Evolutionary conservation across 2,113 vertebrate species (phyloP).

Genomic region (Cynopterus brachyotis): DNA sequence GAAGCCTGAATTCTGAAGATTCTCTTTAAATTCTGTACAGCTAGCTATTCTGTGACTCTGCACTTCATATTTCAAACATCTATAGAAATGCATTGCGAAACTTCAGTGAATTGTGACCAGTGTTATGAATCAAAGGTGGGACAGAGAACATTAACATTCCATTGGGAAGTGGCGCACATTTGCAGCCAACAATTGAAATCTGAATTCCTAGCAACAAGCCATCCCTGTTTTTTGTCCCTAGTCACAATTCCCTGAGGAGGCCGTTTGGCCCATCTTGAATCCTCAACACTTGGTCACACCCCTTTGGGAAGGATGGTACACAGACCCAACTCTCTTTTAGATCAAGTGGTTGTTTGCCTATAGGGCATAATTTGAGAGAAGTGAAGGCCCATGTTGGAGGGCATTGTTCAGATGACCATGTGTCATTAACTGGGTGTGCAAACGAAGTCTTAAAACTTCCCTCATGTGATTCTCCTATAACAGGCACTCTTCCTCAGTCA

Average conservation of each 20-base stretch:
- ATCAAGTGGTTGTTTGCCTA: neutral
- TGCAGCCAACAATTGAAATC: slow-evolving; percentile 19
- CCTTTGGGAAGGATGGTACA: neutral
- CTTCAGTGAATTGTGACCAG: neutral
- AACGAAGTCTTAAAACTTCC: neutral
- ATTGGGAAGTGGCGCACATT: neutral
- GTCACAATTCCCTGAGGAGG: neutral
- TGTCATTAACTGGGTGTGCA: neutral
- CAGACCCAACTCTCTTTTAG: neutral
- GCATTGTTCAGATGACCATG: neutral
- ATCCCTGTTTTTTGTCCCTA: neutral
- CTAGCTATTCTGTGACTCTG: neutral
- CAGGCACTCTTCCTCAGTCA: neutral
- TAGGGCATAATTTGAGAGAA: neutral
- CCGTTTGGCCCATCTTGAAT: neutral
- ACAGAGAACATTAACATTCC: neutral
- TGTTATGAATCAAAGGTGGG: neutral
- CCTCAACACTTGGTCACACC: neutral
- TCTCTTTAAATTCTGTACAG: neutral
- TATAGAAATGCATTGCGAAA: neutral
- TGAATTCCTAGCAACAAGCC: neutral
- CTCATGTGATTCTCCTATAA: neutral
- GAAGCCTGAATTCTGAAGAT: neutral
- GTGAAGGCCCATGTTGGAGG: neutral
- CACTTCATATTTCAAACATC: neutral